A percentile compares a stretch with the other conserved stretches of the same genome.
phyloP scores from a whole-genome alignment of 1,140 invertebrate genomes.

The Brachionus sp. region DNA sequence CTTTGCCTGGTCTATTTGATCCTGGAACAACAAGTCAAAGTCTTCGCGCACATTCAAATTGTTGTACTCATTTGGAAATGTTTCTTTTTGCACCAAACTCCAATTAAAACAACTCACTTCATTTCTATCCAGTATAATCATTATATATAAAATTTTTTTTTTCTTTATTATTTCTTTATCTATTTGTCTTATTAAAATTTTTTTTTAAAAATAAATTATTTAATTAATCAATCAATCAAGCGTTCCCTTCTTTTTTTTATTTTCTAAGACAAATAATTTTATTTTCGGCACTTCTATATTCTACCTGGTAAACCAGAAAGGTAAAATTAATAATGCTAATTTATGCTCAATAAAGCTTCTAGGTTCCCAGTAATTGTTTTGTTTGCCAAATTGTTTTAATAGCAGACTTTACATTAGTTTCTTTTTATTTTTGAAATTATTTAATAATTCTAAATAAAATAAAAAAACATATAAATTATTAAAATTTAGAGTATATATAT shows the following conservation, averaged over 20 bases:
- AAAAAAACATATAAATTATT: not conserved
- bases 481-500: not conserved
- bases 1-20: not conserved
- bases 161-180: not conserved
- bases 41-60: conserved; percentile 16
- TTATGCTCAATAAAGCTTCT: not conserved
- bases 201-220: not conserved
- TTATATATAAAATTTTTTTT: not conserved
- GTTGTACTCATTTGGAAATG: not conserved
- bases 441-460: not conserved
- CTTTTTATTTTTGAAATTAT: not conserved
- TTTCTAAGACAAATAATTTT: not conserved
- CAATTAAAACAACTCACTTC: conserved; percentile 4
- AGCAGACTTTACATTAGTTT: not conserved
- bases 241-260: not conserved
- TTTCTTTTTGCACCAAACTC: not conserved
- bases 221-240: not conserved
- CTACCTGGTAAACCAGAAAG: not conserved
- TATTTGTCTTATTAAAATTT: not conserved
- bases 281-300: not conserved
- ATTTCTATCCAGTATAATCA: conserved; percentile 1
- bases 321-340: not conserved
- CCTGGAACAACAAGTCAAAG: conserved; percentile 1
- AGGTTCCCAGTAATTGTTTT: not conserved
- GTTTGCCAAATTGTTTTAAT: not conserved